These are phyloP conservation scores for Limnephilus lunatus DNA, from an alignment of 2,888 invertebrate species.

Conservation along the genomic window DNA sequence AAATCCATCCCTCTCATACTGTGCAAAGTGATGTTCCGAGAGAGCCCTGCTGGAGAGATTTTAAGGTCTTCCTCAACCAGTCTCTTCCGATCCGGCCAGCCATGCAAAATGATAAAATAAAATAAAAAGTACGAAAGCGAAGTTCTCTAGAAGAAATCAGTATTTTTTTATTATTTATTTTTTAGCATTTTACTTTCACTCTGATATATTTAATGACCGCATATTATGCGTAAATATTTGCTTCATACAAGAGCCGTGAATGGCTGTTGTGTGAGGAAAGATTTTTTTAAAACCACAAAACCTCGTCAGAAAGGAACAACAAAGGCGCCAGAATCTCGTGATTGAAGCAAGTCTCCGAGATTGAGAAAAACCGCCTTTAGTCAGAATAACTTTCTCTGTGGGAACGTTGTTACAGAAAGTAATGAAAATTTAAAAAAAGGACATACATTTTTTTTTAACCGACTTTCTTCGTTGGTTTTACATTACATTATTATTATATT, in stretches of 20 bases:
- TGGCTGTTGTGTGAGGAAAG: background rate
- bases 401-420: background rate
- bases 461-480: too few species aligned
- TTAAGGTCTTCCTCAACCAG: too few species aligned
- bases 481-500: too few species aligned
- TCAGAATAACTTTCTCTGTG: background rate
- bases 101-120: too few species aligned
- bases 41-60: too few species aligned
- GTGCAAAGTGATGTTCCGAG: too few species aligned
- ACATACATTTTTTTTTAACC: background rate
- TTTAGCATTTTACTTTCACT: background rate
- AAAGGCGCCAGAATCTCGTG: constrained; percentile 2
- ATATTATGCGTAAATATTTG: background rate
- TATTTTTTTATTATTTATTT: background rate
- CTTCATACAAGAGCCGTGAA: background rate
- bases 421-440: background rate
- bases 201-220: background rate
- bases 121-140: too few species aligned
- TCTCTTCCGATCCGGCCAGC: too few species aligned
- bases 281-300: background rate
- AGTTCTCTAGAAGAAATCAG: background rate
- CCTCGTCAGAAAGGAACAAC: constrained; percentile 15
- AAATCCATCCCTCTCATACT: too few species aligned
- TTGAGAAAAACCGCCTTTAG: background rate
- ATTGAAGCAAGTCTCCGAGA: constrained; percentile 7